These are phyloP conservation scores for Hypsibius dujardini DNA, from an alignment of 1,140 invertebrate species.

Conservation along the genomic window DNA sequence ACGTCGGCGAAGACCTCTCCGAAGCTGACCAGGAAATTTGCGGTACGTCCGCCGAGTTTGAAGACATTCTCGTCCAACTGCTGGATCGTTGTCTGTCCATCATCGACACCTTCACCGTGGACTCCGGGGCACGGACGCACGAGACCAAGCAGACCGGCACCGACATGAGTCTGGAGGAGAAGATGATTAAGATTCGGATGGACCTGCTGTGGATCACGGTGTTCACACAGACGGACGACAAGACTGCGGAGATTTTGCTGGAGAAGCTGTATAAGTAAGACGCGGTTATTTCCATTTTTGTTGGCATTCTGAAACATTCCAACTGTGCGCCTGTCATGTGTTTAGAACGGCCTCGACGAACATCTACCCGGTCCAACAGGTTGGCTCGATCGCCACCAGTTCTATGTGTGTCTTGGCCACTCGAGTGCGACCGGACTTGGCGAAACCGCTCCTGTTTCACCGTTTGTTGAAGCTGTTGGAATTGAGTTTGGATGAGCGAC, in stretches of 20 bases:
- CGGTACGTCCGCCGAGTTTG: slow-evolving; percentile 59
- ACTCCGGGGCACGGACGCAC: neutral
- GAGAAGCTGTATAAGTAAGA: neutral
- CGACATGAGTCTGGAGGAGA: slow-evolving; percentile 1
- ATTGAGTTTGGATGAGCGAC: slow-evolving; percentile 23
- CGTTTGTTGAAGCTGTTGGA: slow-evolving; percentile 28
- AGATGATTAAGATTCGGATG: slow-evolving; percentile 15
- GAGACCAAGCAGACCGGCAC: neutral
- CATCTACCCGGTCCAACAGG: slow-evolving; percentile 10
- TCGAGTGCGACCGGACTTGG: neutral
- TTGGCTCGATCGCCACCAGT: neutral
- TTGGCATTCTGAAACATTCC: neutral
- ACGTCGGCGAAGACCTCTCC: slow-evolving; percentile 51
- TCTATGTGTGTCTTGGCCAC: neutral
- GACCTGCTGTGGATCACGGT: slow-evolving; percentile 8
- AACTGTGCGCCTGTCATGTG: neutral
- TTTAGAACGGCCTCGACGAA: neutral
- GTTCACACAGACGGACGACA: slow-evolving; percentile 8
- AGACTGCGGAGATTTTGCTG: neutral
- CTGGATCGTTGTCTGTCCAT: slow-evolving; percentile 42
- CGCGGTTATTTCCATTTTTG: too few relatives aligned
- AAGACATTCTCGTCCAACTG: slow-evolving; percentile 71
- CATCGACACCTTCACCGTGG: neutral
- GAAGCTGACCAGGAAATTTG: slow-evolving; percentile 54
- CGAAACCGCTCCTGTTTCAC: neutral